Base-by-base conservation (phyloP, 2,888 invertebrate species). In the Brenthis hecate region DNA sequence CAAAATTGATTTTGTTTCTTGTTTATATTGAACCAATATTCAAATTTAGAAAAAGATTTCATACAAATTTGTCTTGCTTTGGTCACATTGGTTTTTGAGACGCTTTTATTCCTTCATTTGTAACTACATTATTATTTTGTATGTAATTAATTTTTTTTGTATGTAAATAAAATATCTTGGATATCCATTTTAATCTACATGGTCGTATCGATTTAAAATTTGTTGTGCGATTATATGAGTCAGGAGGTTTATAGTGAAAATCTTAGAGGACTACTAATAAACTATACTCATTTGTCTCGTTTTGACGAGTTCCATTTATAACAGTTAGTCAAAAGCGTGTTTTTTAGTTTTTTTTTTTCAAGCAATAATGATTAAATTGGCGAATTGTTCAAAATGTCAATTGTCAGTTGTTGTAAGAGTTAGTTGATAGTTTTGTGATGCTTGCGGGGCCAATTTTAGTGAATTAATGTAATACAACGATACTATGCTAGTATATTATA, bases 361-460 rank as follows among this genome's bases (percentile, higher is more conserved):
- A 47, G 6, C 19, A 6, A 48, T n/a, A 58, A 11, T 58, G 13
- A 58, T 50, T 28, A 28, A 60, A 48, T 60, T 28, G 28, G 8
- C 1, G 14, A 23, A 48, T 47, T 47, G 8, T 47, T 23, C 23
- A 58, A 58, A 14, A 58, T 58, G 16, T 43, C 2, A 14, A 23
- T 47, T 23, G 1, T 50, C 28, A 28, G 48, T 14, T 48, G 23
- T 43, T 43, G 8, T 43, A 43, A 43, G 36, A 8, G 53, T 68
- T 65, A 53, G 68, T 67, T 43, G 36, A 61, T 70, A 68, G 57
- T 66, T 65, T 65, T 68, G 72, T 71, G 70, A 71, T 66, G 53
- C 54, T 50, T 61, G 58, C 66, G 64, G 75, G 74, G 69, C 74
- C 72, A 75, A 72, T 68, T 63, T 61, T 58, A 14, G 57, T 54